Conservation (phyloP, 2,113 vertebrate genomes). For the Epinephelus cyanopodus region DNA sequence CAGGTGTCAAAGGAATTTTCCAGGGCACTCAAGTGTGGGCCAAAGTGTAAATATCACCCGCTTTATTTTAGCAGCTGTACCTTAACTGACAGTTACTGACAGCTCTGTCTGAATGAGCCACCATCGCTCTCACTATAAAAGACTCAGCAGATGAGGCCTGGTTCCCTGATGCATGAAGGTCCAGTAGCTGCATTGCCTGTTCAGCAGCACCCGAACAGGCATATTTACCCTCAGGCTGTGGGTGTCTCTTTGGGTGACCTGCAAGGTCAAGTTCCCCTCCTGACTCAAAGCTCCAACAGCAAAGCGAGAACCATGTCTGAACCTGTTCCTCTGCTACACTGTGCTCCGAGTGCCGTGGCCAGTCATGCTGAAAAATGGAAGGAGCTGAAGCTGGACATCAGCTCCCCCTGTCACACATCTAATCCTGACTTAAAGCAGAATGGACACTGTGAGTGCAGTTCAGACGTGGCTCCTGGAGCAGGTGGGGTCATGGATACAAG, state of each 20-base stretch:
- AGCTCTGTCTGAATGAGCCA: neutral
- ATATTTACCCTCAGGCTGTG: conserved; percentile 34
- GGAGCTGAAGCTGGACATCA: conserved; percentile 21
- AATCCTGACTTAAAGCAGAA: conserved; percentile 26
- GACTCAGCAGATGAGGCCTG: conserved; percentile 22
- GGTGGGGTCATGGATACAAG: conserved; percentile 4
- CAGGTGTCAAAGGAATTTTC: conserved; percentile 17
- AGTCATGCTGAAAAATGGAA: conserved; percentile 19
- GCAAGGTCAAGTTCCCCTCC: conserved; percentile 41
- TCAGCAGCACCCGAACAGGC: conserved; percentile 40
- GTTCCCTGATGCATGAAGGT: conserved; percentile 40
- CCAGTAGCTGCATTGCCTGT: conserved; percentile 29
- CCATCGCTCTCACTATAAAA: neutral
- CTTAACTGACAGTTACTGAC: neutral
- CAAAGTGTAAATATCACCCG: conserved; percentile 8
- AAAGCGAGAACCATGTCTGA: conserved; percentile 55
- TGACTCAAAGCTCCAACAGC: conserved; percentile 15
- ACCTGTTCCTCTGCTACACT: conserved; percentile 34
- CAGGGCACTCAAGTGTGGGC: neutral
- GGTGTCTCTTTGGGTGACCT: conserved; percentile 32
- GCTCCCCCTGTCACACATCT: neutral
- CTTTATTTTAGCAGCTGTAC: conserved; percentile 11
- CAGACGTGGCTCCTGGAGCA: conserved; percentile 23
- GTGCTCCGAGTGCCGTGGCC: neutral
- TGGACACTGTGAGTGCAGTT: conserved; percentile 24